Conservation (phyloP, 1,140 invertebrate genomes). For the Drosophila repleta region DNA sequence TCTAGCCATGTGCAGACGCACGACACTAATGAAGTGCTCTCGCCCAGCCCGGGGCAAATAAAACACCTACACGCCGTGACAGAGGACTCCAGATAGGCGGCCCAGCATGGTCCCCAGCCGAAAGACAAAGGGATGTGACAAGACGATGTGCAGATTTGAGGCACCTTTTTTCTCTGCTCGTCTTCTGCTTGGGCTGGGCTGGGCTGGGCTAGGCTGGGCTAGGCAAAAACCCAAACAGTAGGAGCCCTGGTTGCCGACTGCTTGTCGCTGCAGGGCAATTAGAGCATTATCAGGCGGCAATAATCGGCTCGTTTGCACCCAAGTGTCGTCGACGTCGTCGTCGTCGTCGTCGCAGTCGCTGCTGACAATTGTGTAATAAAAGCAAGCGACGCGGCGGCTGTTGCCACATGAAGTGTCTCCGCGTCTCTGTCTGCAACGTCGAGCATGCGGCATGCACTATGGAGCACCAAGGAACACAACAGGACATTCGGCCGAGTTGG, state of each 20-base stretch:
- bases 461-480: slow-evolving; percentile 27
- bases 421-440: slow-evolving; percentile 4
- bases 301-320: slow-evolving; percentile 80
- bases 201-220: too few species aligned
- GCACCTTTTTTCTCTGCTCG: background rate
- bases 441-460: background rate
- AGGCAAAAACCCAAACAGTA: slow-evolving; percentile 60
- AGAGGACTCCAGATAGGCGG: slow-evolving; percentile 14
- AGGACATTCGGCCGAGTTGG: slow-evolving; percentile 34
- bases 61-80: slow-evolving; percentile 41
- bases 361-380: slow-evolving; percentile 63
- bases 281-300: slow-evolving; percentile 80
- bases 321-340: slow-evolving; percentile 66
- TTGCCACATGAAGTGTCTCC: slow-evolving; percentile 18
- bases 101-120: slow-evolving; percentile 51
- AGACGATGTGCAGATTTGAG: slow-evolving; percentile 33
- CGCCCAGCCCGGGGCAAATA: slow-evolving; percentile 25
- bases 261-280: slow-evolving; percentile 71
- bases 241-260: slow-evolving; percentile 52
- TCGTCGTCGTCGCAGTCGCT: slow-evolving; percentile 47
- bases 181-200: background rate
- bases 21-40: slow-evolving; percentile 73
- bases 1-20: slow-evolving; percentile 40
- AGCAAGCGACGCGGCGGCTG: slow-evolving; percentile 31
- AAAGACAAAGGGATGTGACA: slow-evolving; percentile 36